A percentile compares a stretch with the other conserved stretches of the same genome.
phyloP scores from a whole-genome alignment of 2,888 invertebrate genomes.

The Aphelenchoides bicaudatus region DNA sequence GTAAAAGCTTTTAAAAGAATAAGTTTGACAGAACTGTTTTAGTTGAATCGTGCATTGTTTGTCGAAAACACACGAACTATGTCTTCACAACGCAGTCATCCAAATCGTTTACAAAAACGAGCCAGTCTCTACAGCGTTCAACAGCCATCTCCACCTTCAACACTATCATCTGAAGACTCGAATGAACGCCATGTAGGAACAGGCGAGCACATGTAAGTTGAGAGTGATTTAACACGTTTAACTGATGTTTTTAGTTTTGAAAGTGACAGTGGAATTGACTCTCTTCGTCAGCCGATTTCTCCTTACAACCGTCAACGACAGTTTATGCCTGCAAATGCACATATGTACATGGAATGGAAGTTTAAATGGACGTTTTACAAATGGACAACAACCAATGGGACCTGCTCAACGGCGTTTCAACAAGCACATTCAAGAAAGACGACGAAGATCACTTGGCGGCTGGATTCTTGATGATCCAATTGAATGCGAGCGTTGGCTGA shows the following conservation, averaged over 20 bases:
- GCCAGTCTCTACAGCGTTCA: conserved; percentile 31
- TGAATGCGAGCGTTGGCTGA: conserved; percentile 44
- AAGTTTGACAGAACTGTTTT: not conserved
- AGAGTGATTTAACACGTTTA: no score
- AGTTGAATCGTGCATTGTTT: conserved; percentile 36
- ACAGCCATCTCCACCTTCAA: conserved; percentile 33
- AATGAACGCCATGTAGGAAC: no score
- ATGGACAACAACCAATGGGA: no score
- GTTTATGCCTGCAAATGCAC: not conserved
- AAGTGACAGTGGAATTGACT: conserved; percentile 58
- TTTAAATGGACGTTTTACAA: no score
- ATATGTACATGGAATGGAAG: no score
- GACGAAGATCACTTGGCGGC: conserved; percentile 52
- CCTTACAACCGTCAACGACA: conserved; percentile 38
- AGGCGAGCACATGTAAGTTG: not conserved
- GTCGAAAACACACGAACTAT: conserved; percentile 29
- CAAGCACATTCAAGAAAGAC: conserved; percentile 46
- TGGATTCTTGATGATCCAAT: conserved; percentile 39
- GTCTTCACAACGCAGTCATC: not conserved
- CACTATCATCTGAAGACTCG: no score
- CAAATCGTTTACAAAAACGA: conserved; percentile 20
- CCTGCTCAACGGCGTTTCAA: conserved; percentile 42
- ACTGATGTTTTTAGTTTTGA: conserved; percentile 42
- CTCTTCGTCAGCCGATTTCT: conserved; percentile 49
- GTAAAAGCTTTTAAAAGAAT: conserved; percentile 1